Base-by-base conservation (phyloP, 2,797 vertebrate genomes). In the Neopelma chrysocephalum region DNA sequence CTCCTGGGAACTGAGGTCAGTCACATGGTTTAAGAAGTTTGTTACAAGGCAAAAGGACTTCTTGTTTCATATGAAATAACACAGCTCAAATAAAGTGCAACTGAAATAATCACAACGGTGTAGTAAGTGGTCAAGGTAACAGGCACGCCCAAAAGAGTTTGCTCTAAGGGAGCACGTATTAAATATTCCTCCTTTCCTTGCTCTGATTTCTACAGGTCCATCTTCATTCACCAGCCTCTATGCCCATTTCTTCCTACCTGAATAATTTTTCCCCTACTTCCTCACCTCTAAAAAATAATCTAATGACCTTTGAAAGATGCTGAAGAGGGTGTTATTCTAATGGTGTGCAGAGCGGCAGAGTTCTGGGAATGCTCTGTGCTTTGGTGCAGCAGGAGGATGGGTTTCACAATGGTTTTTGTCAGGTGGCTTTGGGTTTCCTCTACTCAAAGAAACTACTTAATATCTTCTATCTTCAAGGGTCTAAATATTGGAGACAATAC, bases 1-100 rank as follows among this genome's bases (percentile, higher is more conserved):
- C 53, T 68, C 82, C 54, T 64, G 84, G 71, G 78, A 95, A 64
- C 25, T 68, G 88, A 90, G 81, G 83, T 89, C 88, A 89, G 34
- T 68, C 81, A 78, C 57, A 21, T 69, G 76, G 57, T 83, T 71
- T 81, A 50, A 93, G 70, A 79, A 90, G n/a, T 87, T 81, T 62
- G 31, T 89, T 82, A 85, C 34, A 61, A 80, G 45, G 66, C 86
- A 91, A 66, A 95, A 56, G 9, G 51, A 73, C 56, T 89, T 92
- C 66, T 89, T 82, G 40, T 75, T 94, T 83, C 11, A 36, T 73
- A 77, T 29, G 45, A 91, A 93, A 87, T 87, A 77, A 61, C 32
- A 60, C 2, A 77, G 75, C 87, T 87, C 29, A 87, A 89, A 56
- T 64, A 68, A 87, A 85, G 31, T 64, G 45, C 32, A 48, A 17